Evolutionary conservation across 2,888 invertebrate species (phyloP).

Genomic region (Netelia virgata): DNA sequence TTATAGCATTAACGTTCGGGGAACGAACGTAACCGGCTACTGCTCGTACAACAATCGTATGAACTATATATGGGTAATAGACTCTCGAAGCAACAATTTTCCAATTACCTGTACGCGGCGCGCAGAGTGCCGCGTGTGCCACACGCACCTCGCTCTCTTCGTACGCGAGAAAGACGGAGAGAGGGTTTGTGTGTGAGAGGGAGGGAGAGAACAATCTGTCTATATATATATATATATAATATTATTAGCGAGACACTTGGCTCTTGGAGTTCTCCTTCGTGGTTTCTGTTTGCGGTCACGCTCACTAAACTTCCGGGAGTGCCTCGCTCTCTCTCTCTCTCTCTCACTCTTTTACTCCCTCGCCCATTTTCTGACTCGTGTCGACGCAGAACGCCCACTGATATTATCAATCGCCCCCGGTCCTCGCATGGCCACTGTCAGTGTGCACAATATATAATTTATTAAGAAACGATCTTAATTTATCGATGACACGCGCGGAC

Average conservation of each 20-base stretch:
- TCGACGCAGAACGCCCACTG: conserved; percentile 32
- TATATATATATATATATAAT: conserved; percentile 29
- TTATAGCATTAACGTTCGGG: conserved; percentile 43
- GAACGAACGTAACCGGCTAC: conserved; percentile 37
- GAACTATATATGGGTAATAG: conserved; percentile 9
- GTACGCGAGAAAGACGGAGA: conserved; percentile 6
- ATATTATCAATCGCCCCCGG: conserved; percentile 46
- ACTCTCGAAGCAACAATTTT: conserved; percentile 57
- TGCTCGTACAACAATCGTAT: conserved; percentile 24
- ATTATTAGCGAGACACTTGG: conserved; percentile 52
- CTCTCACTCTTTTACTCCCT: neutral
- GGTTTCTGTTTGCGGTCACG: conserved; percentile 43
- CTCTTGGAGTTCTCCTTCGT: conserved; percentile 48
- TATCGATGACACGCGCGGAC: neutral
- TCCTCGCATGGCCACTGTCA: conserved; percentile 6
- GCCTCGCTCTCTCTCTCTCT: neutral
- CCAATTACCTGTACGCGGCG: conserved; percentile 59
- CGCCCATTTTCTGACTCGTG: conserved; percentile 11
- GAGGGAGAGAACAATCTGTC: neutral
- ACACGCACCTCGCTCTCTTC: conserved; percentile 23
- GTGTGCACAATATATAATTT: neutral
- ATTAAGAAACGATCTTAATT: neutral
- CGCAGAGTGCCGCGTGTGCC: conserved; percentile 51
- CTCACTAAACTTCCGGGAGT: conserved; percentile 58
- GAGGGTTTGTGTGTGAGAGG: too few relatives aligned